Evolutionary conservation across 2,888 invertebrate genomes (phyloP).

Genomic region (Caenorhabditis japonica): DNA sequence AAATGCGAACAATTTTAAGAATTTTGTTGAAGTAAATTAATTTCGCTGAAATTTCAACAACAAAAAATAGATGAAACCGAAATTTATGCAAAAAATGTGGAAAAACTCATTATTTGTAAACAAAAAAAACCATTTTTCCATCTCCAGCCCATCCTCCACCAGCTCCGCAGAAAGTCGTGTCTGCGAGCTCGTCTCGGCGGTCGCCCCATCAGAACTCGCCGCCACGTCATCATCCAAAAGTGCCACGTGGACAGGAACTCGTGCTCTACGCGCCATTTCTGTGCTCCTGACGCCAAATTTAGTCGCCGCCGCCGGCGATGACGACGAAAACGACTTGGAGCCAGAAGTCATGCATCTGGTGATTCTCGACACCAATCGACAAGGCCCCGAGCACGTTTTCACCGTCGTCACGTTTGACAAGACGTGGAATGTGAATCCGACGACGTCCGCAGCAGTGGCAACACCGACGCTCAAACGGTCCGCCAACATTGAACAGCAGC

Average conservation of each 20-base stretch:
- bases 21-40: too few relatives aligned
- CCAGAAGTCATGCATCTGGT: constrained; percentile 36
- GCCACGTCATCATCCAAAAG: not conserved
- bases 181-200: constrained; percentile 10
- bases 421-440: too few relatives aligned
- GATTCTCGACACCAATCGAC: constrained; percentile 13
- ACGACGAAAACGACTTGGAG: not conserved
- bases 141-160: too few relatives aligned
- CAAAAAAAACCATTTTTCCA: too few relatives aligned
- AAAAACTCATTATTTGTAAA: too few relatives aligned
- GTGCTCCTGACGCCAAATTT: constrained; percentile 3
- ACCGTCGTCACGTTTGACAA: constrained; percentile 15
- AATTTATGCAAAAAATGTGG: too few relatives aligned
- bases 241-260: constrained; percentile 17
- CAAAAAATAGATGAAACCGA: too few relatives aligned
- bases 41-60: too few relatives aligned
- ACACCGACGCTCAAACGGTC: not conserved
- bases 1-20: too few relatives aligned
- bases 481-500: constrained; percentile 17
- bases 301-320: too few relatives aligned
- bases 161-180: constrained; percentile 28
- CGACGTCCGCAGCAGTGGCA: not conserved
- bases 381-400: constrained; percentile 12
- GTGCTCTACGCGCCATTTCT: constrained; percentile 22
- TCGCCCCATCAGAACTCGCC: constrained; percentile 17